A percentile compares a stretch with the other conserved stretches of the same genome.
Conservation (phyloP, 1,140 invertebrate species). For the Nasonia vitripennis region DNA sequence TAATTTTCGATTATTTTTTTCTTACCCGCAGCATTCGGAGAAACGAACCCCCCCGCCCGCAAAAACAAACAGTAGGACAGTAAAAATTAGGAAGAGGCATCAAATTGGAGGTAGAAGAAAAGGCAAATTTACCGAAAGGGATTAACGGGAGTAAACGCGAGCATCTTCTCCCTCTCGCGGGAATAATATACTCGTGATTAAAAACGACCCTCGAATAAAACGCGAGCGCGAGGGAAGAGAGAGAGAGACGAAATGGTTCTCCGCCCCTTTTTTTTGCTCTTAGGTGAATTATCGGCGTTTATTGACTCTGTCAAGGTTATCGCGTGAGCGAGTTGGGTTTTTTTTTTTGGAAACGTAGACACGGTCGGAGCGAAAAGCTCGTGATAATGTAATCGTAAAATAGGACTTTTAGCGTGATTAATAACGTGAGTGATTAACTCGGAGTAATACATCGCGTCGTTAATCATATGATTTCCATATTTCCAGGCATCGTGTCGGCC, state of each 20-base stretch:
- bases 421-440: too few relatives aligned
- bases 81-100: neutral
- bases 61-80: neutral
- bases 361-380: neutral
- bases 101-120: neutral
- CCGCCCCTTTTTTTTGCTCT: neutral
- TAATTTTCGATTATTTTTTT: too few relatives aligned
- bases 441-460: too few relatives aligned
- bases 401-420: too few relatives aligned
- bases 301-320: neutral
- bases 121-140: neutral
- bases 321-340: neutral
- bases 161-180: neutral
- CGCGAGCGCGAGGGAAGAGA: too few relatives aligned
- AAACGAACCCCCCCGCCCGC: too few relatives aligned
- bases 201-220: neutral
- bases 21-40: too few relatives aligned
- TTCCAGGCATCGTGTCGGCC: too few relatives aligned
- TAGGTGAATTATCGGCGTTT: neutral
- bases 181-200: constrained; percentile 4
- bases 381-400: neutral
- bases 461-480: too few relatives aligned
- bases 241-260: neutral
- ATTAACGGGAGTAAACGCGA: neutral
- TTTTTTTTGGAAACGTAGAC: neutral